Conservation (phyloP, 2,113 vertebrate genomes). For the Oplegnathus fasciatus region DNA sequence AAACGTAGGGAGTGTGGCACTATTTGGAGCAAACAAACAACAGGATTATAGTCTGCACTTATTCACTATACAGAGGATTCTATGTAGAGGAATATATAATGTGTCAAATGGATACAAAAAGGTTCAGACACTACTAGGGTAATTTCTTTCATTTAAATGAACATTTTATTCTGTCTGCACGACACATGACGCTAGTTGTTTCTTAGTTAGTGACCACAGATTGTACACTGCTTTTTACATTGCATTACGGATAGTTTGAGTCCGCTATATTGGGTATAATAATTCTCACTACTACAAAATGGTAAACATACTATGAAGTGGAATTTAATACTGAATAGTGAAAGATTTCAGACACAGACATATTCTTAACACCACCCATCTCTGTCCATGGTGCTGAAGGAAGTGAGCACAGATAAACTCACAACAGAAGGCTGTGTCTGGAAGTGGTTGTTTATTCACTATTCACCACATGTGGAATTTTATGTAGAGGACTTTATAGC, state of each 20-base stretch:
- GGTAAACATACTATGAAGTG: background rate
- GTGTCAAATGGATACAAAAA: background rate
- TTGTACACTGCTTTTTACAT: background rate
- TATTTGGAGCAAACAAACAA: background rate
- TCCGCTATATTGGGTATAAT: background rate
- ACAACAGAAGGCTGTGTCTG: too few relatives aligned
- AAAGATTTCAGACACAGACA: background rate
- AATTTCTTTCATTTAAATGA: background rate
- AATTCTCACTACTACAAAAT: background rate
- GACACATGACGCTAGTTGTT: too few relatives aligned
- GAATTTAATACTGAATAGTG: background rate
- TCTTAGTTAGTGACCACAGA: background rate
- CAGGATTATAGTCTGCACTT: background rate
- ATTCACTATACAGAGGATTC: background rate
- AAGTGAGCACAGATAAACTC: background rate
- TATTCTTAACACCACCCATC: background rate
- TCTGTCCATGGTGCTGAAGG: background rate
- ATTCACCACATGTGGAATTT: too few relatives aligned
- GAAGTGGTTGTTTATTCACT: too few relatives aligned
- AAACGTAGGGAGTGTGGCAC: background rate
- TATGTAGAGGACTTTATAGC: too few relatives aligned
- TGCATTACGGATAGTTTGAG: background rate
- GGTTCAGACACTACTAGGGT: background rate
- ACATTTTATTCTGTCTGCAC: background rate
- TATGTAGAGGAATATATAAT: background rate